These are phyloP conservation scores for Brachypterus glaber DNA, from an alignment of 2,888 invertebrate species.

Conservation along the genomic window DNA sequence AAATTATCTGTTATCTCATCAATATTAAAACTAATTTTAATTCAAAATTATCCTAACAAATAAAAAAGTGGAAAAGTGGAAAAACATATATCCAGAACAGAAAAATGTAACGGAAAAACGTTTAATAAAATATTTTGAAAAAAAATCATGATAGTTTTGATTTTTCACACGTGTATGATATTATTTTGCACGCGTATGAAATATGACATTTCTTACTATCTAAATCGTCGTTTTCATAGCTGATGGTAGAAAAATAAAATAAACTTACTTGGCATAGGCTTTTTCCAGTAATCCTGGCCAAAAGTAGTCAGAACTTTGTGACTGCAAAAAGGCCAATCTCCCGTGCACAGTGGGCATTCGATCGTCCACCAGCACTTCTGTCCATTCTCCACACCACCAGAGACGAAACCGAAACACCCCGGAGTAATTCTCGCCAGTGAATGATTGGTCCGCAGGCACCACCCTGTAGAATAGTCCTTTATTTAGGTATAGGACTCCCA, in stretches of 20 bases:
- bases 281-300: slow-evolving; percentile 88
- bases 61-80: too few species aligned
- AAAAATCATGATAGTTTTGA: too few species aligned
- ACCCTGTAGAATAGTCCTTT: slow-evolving; percentile 85
- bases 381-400: slow-evolving; percentile 94
- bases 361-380: slow-evolving; percentile 82
- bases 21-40: too few species aligned
- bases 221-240: neutral
- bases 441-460: slow-evolving; percentile 82
- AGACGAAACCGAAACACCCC: slow-evolving; percentile 82
- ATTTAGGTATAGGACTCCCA: slow-evolving; percentile 74
- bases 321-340: slow-evolving; percentile 76
- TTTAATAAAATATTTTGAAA: too few species aligned
- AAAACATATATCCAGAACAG: neutral
- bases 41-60: too few species aligned
- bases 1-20: too few species aligned
- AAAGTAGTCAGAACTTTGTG: slow-evolving; percentile 68
- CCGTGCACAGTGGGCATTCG: slow-evolving; percentile 81
- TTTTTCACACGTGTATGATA: too few species aligned
- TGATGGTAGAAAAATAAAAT: too few species aligned
- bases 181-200: too few species aligned
- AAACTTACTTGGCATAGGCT: slow-evolving; percentile 79
- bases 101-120: too few species aligned
- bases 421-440: slow-evolving; percentile 58
- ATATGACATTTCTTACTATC: too few species aligned